Conservation (phyloP, 1,140 invertebrate species). For the Zophobas morio region DNA sequence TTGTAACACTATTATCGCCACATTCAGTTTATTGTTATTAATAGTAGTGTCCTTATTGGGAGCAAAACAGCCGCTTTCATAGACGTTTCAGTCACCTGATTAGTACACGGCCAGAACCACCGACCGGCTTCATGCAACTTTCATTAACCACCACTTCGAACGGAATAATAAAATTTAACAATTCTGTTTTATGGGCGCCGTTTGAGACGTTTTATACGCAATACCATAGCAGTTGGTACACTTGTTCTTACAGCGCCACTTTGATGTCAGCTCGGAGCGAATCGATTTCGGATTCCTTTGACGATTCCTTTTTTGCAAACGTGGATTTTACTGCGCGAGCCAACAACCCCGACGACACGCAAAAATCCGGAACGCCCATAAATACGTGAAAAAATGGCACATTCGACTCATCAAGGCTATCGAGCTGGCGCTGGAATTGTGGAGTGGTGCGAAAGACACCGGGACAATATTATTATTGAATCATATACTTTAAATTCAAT, state of each 20-base stretch:
- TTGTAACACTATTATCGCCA: constrained; percentile 67
- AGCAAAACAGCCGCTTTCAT: constrained; percentile 60
- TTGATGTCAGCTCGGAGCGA: constrained; percentile 58
- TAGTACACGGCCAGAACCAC: constrained; percentile 55
- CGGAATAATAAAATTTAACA: constrained; percentile 63
- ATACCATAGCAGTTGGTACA: constrained; percentile 58
- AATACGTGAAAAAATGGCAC: too few relatives aligned
- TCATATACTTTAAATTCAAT: too few relatives aligned
- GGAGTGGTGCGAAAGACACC: too few relatives aligned
- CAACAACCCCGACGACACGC: background rate
- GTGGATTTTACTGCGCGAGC: background rate
- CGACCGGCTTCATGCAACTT: constrained; percentile 56
- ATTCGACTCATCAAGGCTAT: too few relatives aligned
- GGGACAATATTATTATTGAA: too few relatives aligned
- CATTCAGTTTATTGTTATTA: constrained; percentile 68
- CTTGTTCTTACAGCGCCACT: constrained; percentile 59
- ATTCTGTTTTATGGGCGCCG: constrained; percentile 59
- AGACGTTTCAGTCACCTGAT: constrained; percentile 65
- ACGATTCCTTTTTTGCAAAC: constrained; percentile 48
- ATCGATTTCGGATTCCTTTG: constrained; percentile 59
- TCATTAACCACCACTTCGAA: constrained; percentile 58
- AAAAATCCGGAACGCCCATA: background rate
- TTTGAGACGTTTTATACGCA: constrained; percentile 55
- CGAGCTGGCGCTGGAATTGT: too few relatives aligned
- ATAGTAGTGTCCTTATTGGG: constrained; percentile 67